Base-by-base conservation (phyloP, 2,888 invertebrate genomes). In the Andricus curvator region DNA sequence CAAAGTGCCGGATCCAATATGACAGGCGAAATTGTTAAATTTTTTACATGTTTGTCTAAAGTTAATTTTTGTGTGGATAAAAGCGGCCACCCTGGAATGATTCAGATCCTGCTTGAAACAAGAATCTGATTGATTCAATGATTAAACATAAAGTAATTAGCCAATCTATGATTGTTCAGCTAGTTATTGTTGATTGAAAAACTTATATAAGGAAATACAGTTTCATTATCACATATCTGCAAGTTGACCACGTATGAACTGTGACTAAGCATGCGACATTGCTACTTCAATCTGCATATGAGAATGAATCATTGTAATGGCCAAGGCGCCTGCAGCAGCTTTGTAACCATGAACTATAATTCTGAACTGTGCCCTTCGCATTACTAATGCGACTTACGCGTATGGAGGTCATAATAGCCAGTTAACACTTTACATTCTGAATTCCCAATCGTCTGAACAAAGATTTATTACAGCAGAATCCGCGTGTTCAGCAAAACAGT, bases 261-360 rank as follows among this genome's bases (percentile, higher is more conserved):
- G 78, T 87, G 88, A 86, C 86, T 86, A 87, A 87, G 78, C 56
- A 78, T 85, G 68, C 85, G 84, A 84, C 81, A 77, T 56, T 56
- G 81, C 62, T 74, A n/a, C 76, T 80, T 82, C 79, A 78, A 86
- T 86, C 84, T 81, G 83, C 83, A 86, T 86, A 82, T 83, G 74
- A 64, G 81, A 86, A 76, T 88, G 88, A 88, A 87, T 88, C 88
- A 88, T 37, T 74, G n/a, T 83, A 64, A 83, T 77, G 74, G 60
- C 77, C 60, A 79, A 81, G 83, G 74, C 81, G 82, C 83, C 78
- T 77, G 78, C 74, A 41, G 70, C 77, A 44, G 80, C 78, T 84
- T 62, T 74, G 33, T 85, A 83, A 76, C 85, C 87, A 56, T 87
- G 87, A 87, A 86, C 82, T 79, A 82, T 80, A 84, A 86, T 84